A percentile compares a stretch with the other conserved stretches of the same genome.
phyloP scores from a whole-genome alignment of 2,113 vertebrate genomes.

The Carollia perspicillata region DNA sequence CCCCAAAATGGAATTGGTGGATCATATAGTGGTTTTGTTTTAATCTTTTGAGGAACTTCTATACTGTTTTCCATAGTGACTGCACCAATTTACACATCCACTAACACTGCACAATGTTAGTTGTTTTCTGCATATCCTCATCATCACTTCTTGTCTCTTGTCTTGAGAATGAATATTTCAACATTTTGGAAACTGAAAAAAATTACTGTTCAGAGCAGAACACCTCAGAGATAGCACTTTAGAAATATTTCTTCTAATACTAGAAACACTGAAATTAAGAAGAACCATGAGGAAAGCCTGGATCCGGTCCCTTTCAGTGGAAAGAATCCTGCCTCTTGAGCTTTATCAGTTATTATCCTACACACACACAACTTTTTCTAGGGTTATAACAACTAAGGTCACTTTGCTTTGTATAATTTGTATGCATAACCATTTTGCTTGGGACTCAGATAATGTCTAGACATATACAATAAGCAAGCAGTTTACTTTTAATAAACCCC shows the following conservation, averaged over 20 bases:
- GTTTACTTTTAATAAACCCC: background rate
- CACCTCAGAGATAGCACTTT: background rate
- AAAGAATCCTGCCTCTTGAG: background rate
- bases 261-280: background rate
- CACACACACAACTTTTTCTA: background rate
- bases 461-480: background rate
- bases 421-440: background rate
- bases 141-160: background rate
- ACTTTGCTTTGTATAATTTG: background rate
- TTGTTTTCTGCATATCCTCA: background rate
- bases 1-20: background rate
- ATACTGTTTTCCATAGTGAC: background rate
- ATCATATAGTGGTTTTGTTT: background rate
- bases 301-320: background rate
- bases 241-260: background rate
- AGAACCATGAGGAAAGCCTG: background rate
- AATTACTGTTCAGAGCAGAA: background rate
- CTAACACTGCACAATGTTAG: background rate
- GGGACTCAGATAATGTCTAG: background rate
- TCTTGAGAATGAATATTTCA: background rate
- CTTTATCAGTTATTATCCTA: background rate
- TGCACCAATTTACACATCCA: background rate
- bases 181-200: background rate
- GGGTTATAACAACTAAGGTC: background rate
- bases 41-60: background rate